Evolutionary conservation across 2,113 vertebrate species (phyloP), one percentile per base, ranked within the genome.

Genomic region (Microcebus ravelobensis): DNA sequence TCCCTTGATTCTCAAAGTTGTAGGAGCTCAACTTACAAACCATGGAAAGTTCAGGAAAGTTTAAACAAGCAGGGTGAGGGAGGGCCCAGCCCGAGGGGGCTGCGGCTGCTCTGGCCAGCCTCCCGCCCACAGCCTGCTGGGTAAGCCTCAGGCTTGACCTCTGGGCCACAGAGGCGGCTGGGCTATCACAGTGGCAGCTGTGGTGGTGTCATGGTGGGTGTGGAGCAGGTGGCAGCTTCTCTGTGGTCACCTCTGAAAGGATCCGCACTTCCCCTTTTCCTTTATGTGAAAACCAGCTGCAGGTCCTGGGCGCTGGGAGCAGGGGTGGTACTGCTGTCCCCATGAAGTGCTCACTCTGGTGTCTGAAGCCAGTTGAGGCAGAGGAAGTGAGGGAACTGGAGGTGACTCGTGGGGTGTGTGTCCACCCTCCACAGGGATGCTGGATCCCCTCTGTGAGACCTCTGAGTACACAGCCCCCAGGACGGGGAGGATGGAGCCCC

Each of bases 21-120:
- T 29, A 92, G 90, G 82, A 96, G 94, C 94, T 98, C 97, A 93
- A 34, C 70, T 97, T 98, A 97, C 97, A 97, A 96, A 91, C 92
- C 57, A 23, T 96, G 95, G 96, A 98, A 98, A 97, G 97, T 98
- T 97, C 97, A 98, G 80, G 79, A 76, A 95, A 97, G 97, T 98
- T 97, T 97, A 98, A 97, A 91, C 84, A 96, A 97, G 96, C 96
- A 96, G 92, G 86, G 87, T 18, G 36, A 92, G 83, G 96, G 95
- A 92, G 95, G 96, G 87, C 80, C 96, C 87, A 79, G 96, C 89
- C 93, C 29, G 2, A 85, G 73, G 82, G 61, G 90, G 73, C 90
- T 83, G 88, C 0, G 59, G 95, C 77, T 36, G 85, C 34, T 88
- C 88, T 95, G 97, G 96, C 94, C 45, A 74, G 52, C 73, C 0